Conservation (phyloP, 2,113 vertebrate genomes). For the Rattus rattus region DNA sequence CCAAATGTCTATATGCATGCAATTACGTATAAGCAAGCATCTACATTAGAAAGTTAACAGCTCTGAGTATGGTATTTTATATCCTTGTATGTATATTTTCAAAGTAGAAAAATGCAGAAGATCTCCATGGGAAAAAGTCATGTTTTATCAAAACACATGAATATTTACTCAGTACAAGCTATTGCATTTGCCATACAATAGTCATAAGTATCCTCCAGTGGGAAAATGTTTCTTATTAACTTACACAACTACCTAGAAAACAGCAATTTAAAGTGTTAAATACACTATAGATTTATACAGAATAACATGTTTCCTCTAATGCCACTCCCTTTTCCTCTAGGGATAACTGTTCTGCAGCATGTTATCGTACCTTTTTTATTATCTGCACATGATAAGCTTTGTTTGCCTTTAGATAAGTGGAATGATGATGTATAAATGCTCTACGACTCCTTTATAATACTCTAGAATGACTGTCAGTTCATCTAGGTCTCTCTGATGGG, state of each 20-base stretch:
- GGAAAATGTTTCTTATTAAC: conserved; percentile 20
- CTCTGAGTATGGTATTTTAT: neutral
- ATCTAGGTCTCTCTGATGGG: neutral
- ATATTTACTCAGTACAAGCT: neutral
- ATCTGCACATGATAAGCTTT: neutral
- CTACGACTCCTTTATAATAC: neutral
- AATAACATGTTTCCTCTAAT: conserved; percentile 7
- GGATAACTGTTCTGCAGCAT: neutral
- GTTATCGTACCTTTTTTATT: conserved; percentile 26
- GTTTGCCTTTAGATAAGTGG: conserved; percentile 51
- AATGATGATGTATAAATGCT: neutral
- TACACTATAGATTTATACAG: neutral
- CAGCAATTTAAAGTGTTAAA: conserved; percentile 6
- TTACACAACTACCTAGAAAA: conserved; percentile 45
- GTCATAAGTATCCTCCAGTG: neutral
- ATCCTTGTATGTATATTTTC: neutral
- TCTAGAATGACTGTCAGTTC: conserved; percentile 25
- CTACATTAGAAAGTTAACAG: conserved; percentile 21
- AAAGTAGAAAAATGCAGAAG: conserved; percentile 45
- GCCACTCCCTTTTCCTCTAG: conserved; percentile 4
- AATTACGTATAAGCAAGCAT: neutral
- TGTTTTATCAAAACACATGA: neutral
- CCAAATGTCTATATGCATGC: neutral
- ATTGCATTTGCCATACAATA: neutral
- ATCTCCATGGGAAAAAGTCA: conserved; percentile 1